Percentiles rank a stretch among this genome's conserved stretches.
Conservation (phyloP, 2,113 vertebrate genomes). For the Ceratotherium simum region DNA sequence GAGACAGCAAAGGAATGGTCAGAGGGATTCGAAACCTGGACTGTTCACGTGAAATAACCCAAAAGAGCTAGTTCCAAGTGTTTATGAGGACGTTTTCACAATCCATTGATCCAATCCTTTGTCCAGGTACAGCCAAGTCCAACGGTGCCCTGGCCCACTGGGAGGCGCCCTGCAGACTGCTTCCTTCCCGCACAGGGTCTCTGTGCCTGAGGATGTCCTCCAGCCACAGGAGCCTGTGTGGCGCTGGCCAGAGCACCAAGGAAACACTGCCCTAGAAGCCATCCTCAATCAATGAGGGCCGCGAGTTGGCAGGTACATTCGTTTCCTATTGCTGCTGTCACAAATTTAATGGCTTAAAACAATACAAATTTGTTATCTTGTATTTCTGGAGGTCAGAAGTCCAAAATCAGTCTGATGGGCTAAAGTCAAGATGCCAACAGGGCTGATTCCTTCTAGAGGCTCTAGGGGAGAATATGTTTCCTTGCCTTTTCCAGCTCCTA, state of each 20-base stretch:
- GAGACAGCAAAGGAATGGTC: background rate
- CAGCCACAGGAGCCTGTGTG: fast-evolving
- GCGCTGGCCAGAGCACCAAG: background rate
- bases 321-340: background rate
- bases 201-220: background rate
- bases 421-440: background rate
- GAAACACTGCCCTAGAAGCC: background rate
- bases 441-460: background rate
- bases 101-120: background rate
- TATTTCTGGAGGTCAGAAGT: background rate
- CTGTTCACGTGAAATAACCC: background rate
- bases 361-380: background rate
- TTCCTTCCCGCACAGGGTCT: background rate
- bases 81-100: background rate
- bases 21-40: background rate
- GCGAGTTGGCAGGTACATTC: background rate
- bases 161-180: background rate
- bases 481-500: background rate
- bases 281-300: background rate
- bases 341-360: background rate
- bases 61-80: background rate
- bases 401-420: background rate
- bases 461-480: background rate
- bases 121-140: background rate
- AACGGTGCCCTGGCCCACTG: background rate